Conservation (phyloP, 2,113 vertebrate genomes). For the Hemiscyllium ocellatum region DNA sequence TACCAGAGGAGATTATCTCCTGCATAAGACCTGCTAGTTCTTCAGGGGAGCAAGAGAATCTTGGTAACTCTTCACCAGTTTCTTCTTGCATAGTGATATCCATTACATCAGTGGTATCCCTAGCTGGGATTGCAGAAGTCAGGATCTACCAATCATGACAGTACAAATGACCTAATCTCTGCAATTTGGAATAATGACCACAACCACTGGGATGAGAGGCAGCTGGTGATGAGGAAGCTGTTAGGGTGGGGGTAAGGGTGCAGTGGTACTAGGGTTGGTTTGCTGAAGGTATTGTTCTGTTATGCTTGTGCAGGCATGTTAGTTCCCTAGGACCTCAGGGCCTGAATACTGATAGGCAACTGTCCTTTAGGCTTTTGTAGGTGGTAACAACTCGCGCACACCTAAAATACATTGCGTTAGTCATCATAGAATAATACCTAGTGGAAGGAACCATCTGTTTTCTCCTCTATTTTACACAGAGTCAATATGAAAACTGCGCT, state of each 20-base stretch:
- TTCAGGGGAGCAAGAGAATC: neutral
- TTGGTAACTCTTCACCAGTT: neutral
- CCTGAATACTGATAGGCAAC: neutral
- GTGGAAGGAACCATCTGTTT: neutral
- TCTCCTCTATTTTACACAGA: neutral
- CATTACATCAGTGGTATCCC: neutral
- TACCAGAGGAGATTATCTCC: neutral
- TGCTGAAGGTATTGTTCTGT: neutral
- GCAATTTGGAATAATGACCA: neutral
- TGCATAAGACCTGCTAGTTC: neutral
- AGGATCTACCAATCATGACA: neutral
- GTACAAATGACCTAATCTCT: neutral
- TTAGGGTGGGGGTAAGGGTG: neutral
- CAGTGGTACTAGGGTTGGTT: neutral
- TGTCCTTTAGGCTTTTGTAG: neutral
- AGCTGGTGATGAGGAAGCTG: neutral
- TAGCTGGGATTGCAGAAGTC: neutral
- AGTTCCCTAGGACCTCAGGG: neutral
- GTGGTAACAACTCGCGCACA: neutral
- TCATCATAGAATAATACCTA: neutral
- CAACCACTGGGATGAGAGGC: neutral
- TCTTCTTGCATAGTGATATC: neutral
- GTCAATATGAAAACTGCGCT: neutral
- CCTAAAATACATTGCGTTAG: neutral
- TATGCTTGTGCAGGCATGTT: neutral